Base-by-base conservation (phyloP, 2,888 invertebrate species). In the Cordilura impudica region DNA sequence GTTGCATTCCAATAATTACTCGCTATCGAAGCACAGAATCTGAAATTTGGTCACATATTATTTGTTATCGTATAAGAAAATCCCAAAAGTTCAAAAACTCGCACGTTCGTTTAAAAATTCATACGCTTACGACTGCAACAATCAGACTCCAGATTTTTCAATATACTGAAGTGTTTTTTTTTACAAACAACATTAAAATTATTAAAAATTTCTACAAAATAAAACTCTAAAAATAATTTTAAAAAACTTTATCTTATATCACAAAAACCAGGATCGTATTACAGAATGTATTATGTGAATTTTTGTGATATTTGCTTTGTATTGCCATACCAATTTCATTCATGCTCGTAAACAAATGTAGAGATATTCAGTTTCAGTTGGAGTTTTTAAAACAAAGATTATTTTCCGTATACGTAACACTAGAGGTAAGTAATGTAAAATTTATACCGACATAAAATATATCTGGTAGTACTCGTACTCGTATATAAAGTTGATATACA, bases 351-450 rank as follows among this genome's bases (percentile, higher is more conserved):
- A 35, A 39, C 19, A 56, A 56, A 6, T 18, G 12, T 8, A 4
- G 10, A 35, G 5, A 60, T 47, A 60, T 58, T 69, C 23, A 69
- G 60, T 49, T 69, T 69, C 49, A 45, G 58, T 49, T 69, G 35
- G n/a, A 16, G n/a, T 35, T 69, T 69, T 69, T 16, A 63, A 70
- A 31, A 43, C 16, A 51, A 39, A 53, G 35, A 35, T 73, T 67
- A 49, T 29, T 61, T 77, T 77, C 77, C 77, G 77, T 63, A 72
- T 72, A 77, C 72, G 77, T 72, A 77, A 72, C 43, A 61, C 23
- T 16, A 4, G 53, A 45, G 16, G 16, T 23, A 45, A 43, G 4
- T 23, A 60, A 54, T 60, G 19, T 43, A 45, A 19, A 35, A 35
- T 35, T n/a, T 58, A 45, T 60, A 39, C 35, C 49, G 49, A 58